Evolutionary conservation across 2,797 vertebrate species (phyloP).

Genomic region (Oreochromis mossambicus): DNA sequence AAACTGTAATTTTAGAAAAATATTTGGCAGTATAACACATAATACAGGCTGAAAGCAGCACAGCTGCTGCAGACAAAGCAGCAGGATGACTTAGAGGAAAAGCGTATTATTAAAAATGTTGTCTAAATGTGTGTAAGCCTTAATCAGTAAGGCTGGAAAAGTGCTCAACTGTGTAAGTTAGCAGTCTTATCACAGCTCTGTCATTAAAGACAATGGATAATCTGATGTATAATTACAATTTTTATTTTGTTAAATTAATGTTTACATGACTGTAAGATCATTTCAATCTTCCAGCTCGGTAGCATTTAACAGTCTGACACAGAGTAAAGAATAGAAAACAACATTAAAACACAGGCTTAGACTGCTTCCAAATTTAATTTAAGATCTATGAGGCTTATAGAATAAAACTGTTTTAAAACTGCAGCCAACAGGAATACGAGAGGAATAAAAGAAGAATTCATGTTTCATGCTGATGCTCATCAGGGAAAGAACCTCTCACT

Average conservation of each 20-base stretch:
- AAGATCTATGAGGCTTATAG: not conserved
- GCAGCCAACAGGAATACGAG: not conserved
- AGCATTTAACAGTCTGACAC: not conserved
- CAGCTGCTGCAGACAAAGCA: not conserved
- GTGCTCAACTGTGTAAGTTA: not conserved
- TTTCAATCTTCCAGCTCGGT: not conserved
- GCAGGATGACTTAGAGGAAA: not conserved
- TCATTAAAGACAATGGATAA: not conserved
- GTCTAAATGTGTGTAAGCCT: not conserved
- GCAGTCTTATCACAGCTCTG: not conserved
- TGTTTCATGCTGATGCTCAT: not conserved
- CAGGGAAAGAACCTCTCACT: not conserved
- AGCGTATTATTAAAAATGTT: not conserved
- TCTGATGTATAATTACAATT: not conserved
- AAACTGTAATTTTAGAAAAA: not conserved
- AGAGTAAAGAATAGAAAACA: not conserved
- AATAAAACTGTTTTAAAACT: not conserved
- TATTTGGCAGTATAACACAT: not conserved
- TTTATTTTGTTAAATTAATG: not conserved
- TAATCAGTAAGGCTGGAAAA: accelerated
- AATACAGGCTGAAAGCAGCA: not conserved
- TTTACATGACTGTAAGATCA: not conserved
- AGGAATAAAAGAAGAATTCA: not conserved
- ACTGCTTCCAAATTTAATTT: not conserved
- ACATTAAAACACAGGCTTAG: not conserved